Evolutionary conservation across 1,140 invertebrate species (phyloP), one percentile per base, ranked within the genome.

Genomic region (Conus ventricosus): DNA sequence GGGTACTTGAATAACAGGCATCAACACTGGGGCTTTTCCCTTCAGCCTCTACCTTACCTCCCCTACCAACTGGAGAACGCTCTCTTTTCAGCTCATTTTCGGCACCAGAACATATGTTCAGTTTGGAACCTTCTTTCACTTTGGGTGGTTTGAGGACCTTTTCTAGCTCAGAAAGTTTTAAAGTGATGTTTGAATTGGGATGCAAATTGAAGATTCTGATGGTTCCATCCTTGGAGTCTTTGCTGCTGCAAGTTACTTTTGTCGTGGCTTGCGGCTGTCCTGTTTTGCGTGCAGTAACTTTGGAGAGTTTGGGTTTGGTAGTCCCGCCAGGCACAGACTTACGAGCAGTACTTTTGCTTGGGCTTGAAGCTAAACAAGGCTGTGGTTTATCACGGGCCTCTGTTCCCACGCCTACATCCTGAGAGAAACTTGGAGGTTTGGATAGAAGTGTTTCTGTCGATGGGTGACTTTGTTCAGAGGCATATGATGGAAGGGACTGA

Each of bases 141-240:
- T 84, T 84, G 17, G 67, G 67, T 7, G 67, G 67, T 4, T 71
- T 71, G 25, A 80, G 78, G 5, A 84, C 82, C 11, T 84, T 39
- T 20, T 84, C 82, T 25, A 84, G 82, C 27, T 84, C 82, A 7
- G 82, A 84, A 6, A 84, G 82, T 67, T 84, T 84, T 25, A 84
- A 23, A 15, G 82, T 84, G 82, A 84, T 84, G 25, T 84, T 84
- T 55, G 82, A 84, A 55, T 84, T 84, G 54, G 54, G 54, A 51
- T 84, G 57, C 15, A 81, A 23, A 51, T 84, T 84, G 55, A 84
- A 54, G 57, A 84, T 84, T 67, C 63, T 84, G 55, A 84, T 84
- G 25, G 82, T 84, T 10, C 82, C 82, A 8, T 67, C 55, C 13
- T 51, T 51, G 15, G 78, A 51, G 17, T 55, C 81, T n/a, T 83